These are phyloP conservation scores for Gymnodraco acuticeps DNA, from an alignment of 2,797 vertebrate genomes.

Conservation along the genomic window DNA sequence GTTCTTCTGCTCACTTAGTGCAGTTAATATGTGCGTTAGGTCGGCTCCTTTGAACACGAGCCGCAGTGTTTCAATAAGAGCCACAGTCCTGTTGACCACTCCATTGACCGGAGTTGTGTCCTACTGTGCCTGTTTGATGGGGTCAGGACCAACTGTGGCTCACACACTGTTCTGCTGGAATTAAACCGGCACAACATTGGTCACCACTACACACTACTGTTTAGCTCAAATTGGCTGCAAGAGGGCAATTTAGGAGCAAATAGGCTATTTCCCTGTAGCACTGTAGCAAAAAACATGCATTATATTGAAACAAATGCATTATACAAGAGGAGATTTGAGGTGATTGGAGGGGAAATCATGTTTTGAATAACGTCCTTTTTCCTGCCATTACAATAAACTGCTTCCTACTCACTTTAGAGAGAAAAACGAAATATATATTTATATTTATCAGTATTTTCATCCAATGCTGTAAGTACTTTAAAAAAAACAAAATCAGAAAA, in stretches of 20 bases:
- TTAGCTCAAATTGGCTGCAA: constrained; percentile 76
- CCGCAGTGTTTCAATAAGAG: constrained; percentile 69
- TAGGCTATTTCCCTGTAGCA: constrained; percentile 59
- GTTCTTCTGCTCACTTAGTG: constrained; percentile 63
- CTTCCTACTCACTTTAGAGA: constrained; percentile 13
- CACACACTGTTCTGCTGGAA: constrained; percentile 69
- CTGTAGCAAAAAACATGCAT: constrained; percentile 38
- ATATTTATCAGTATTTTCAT: constrained; percentile 24
- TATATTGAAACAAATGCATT: constrained; percentile 39
- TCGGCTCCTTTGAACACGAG: constrained; percentile 61
- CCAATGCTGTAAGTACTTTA: constrained; percentile 25
- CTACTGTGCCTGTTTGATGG: constrained; percentile 76
- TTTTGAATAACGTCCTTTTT: constrained; percentile 45
- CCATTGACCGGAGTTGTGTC: constrained; percentile 67
- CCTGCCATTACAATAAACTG: constrained; percentile 36
- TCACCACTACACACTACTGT: constrained; percentile 59
- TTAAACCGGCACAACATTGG: constrained; percentile 69
- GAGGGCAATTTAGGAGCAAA: constrained; percentile 70
- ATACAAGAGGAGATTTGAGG: constrained; percentile 16
- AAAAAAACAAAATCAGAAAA: constrained; percentile 20
- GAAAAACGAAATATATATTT: constrained; percentile 11
- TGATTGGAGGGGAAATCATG: constrained; percentile 49
- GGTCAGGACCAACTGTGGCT: constrained; percentile 74
- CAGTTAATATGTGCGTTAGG: constrained; percentile 67
- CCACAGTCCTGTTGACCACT: constrained; percentile 71